A percentile compares a stretch with the other conserved stretches of the same genome.
phyloP scores from a whole-genome alignment of 2,797 vertebrate species.

The Molothrus aeneus region DNA sequence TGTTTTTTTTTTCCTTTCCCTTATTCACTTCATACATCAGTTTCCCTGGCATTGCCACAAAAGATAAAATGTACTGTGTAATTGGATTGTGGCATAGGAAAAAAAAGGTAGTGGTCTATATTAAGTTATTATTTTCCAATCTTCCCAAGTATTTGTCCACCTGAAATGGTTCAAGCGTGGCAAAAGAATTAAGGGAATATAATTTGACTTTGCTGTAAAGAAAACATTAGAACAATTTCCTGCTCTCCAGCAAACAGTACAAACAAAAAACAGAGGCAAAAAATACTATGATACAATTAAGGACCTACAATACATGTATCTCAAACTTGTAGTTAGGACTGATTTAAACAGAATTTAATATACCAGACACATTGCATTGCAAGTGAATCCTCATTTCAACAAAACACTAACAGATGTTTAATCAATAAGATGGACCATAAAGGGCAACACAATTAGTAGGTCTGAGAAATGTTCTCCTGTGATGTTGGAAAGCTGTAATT shows the following conservation, averaged over 20 bases:
- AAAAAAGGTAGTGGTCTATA: not conserved
- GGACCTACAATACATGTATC: constrained; percentile 25
- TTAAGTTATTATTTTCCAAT: constrained; percentile 16
- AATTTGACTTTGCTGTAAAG: constrained; percentile 13
- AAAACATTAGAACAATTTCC: not conserved
- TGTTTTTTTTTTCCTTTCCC: not conserved
- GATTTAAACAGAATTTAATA: constrained; percentile 68
- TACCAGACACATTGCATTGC: constrained; percentile 47
- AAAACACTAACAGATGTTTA: constrained; percentile 71
- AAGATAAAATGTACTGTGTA: constrained; percentile 22
- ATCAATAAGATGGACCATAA: constrained; percentile 70
- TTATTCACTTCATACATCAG: not conserved
- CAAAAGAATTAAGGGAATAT: not conserved
- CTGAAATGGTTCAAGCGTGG: not conserved
- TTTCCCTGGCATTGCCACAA: constrained; percentile 2
- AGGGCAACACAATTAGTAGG: constrained; percentile 51
- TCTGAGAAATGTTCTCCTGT: constrained; percentile 57
- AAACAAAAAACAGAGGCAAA: constrained; percentile 19
- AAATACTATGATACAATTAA: constrained; percentile 1
- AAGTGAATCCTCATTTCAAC: constrained; percentile 46
- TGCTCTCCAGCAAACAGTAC: not conserved
- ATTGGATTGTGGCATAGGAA: not conserved
- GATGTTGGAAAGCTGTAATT: constrained; percentile 68
- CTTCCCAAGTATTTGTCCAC: constrained; percentile 1
- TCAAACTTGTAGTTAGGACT: constrained; percentile 34